Conservation (phyloP, 2,888 invertebrate genomes). For the Sarcophaga caerulescens region DNA sequence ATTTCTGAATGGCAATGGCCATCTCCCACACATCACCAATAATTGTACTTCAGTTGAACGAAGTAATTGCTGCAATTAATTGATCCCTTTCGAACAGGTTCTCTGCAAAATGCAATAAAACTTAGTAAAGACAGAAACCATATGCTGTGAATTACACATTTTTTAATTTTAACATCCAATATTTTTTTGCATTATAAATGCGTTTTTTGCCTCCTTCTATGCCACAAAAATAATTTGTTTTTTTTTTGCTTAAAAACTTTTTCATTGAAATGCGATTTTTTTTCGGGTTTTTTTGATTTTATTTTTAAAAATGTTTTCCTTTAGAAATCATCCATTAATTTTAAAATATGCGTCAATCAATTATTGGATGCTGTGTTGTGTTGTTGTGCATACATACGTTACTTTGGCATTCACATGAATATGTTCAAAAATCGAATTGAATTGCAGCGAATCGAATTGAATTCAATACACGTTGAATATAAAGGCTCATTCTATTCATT, state of each 20-base stretch:
- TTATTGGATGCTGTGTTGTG: slow-evolving; percentile 58
- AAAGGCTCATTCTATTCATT: background rate
- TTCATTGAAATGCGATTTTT: background rate
- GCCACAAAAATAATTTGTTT: slow-evolving; percentile 23
- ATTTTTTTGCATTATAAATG: slow-evolving; percentile 42
- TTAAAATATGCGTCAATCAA: slow-evolving; percentile 69
- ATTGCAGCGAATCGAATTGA: background rate
- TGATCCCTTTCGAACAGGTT: too few relatives aligned
- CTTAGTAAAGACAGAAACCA: too few relatives aligned
- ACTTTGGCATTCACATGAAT: slow-evolving; percentile 31
- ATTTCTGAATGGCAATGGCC: too few relatives aligned
- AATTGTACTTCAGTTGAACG: too few relatives aligned
- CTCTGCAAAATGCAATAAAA: too few relatives aligned
- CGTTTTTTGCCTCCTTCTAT: slow-evolving; percentile 46
- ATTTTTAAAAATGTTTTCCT: slow-evolving; percentile 9
- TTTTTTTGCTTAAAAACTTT: background rate
- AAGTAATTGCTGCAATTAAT: too few relatives aligned
- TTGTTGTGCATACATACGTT: background rate
- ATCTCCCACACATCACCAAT: too few relatives aligned
- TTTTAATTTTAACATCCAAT: background rate
- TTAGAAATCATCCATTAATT: slow-evolving; percentile 62
- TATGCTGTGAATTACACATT: background rate
- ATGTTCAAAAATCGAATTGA: slow-evolving; percentile 28
- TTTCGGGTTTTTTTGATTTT: background rate
- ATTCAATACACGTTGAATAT: background rate